Conservation (phyloP, 2,797 vertebrate species). For the Chloroceryle inda region DNA sequence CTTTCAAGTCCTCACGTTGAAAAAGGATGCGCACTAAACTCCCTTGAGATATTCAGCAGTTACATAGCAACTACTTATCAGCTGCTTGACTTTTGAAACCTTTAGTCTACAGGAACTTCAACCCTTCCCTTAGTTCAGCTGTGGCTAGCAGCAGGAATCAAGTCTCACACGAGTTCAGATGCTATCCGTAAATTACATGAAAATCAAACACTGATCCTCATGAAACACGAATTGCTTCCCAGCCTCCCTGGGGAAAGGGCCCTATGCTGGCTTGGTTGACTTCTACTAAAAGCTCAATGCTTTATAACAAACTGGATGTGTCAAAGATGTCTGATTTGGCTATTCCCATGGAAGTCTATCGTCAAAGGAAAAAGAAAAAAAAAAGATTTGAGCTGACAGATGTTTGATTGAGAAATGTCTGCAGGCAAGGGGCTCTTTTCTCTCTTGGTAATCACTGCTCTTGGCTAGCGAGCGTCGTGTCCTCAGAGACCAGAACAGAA, state of each 20-base stretch:
- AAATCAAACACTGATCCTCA: background rate
- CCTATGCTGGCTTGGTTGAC: background rate
- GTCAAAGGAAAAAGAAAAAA: background rate
- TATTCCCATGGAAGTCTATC: background rate
- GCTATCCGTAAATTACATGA: background rate
- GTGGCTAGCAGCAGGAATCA: background rate
- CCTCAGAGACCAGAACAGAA: background rate
- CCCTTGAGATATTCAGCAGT: background rate
- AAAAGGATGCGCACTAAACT: background rate
- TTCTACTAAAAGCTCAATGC: background rate
- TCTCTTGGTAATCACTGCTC: background rate
- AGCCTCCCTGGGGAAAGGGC: background rate
- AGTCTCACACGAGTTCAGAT: background rate
- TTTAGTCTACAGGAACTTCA: background rate
- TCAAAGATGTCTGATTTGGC: background rate
- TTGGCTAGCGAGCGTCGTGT: background rate
- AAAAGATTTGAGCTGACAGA: background rate
- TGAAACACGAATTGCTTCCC: background rate
- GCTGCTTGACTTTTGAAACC: slow-evolving; percentile 1
- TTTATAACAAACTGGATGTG: background rate
- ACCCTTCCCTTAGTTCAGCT: background rate
- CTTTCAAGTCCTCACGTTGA: background rate
- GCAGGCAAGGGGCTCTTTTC: background rate
- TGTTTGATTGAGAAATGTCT: background rate
- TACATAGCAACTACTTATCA: background rate